Evolutionary conservation across 2,797 vertebrate genomes (phyloP), one percentile per base, ranked within the genome.

Genomic region (Pangasius sanitwongsei): DNA sequence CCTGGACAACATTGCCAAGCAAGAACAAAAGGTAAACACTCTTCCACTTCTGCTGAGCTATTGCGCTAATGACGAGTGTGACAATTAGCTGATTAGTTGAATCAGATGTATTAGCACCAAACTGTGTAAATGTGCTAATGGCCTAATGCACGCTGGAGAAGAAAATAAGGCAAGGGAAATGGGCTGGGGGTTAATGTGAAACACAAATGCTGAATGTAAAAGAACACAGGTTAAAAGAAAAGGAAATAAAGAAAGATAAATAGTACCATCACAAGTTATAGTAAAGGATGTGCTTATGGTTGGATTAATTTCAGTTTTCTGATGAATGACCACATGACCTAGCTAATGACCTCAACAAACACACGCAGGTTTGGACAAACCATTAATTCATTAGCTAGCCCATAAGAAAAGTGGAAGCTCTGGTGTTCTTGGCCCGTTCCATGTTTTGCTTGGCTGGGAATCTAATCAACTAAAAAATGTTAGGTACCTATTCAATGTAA

Each of bases 1-100:
- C 75, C 92, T 99, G 93, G 98, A 99, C 89, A 97, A 99, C 94
- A 99, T 99, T 87, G 97, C 95, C 94, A 98, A 97, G 92, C 94
- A 96, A 86, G 96, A 97, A 90, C 97, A 97, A 89, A 98, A 98
- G 98, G 98, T 99, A 92, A 31, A 67, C 48, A 77, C 59, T 72
- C 57, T 48, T 65, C 12, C 6, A 48, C 59, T 61, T 57, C 75
- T 69, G 34, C 63, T 81, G 16, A 28, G 20, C 4, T 80, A 55
- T 28, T 67, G 31, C 2, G n/a, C 48, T 69, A 69, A 87, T 87
- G 25, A 57, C 41, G 28, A 75, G 20, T 6, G 34, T 80, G 86
- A 86, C 74, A 86, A 34, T 65, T 78, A 65, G 55, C 4, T 78
- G 37, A 81, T 16, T 48, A 87, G 61, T 57, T 87, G 65, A 67